Conservation (phyloP, 1,140 invertebrate genomes). For the Nixonia krombeini region DNA sequence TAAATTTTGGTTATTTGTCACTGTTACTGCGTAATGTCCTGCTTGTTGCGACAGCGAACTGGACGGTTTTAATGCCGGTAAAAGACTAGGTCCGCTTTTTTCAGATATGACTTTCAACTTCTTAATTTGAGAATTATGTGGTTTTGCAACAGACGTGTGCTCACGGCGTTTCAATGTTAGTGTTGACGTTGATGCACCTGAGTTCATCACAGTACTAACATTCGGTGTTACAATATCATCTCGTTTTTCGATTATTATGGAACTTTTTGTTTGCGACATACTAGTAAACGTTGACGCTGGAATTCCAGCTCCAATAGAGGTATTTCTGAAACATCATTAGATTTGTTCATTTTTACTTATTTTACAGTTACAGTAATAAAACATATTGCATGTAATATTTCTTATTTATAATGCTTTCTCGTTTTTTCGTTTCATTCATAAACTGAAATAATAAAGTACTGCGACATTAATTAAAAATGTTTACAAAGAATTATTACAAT, state of each 20-base stretch:
- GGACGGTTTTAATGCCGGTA: conserved; percentile 60
- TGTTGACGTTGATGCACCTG: conserved; percentile 40
- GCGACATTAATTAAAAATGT: too few relatives aligned
- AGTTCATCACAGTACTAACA: conserved; percentile 74
- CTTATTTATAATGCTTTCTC: too few relatives aligned
- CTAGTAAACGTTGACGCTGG: conserved; percentile 78
- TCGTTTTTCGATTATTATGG: conserved; percentile 86
- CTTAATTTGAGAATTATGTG: conserved; percentile 49
- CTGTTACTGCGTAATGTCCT: conserved; percentile 63
- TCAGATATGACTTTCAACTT: conserved; percentile 56
- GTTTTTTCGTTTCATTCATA: too few relatives aligned
- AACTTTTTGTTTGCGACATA: conserved; percentile 83
- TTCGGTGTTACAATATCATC: conserved; percentile 81
- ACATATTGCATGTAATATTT: too few relatives aligned
- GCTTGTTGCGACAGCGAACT: conserved; percentile 63
- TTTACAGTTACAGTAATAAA: too few relatives aligned
- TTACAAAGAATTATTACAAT: too few relatives aligned
- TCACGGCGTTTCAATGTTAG: conserved; percentile 63
- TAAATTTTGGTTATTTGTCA: conserved; percentile 61
- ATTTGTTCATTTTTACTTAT: conserved; percentile 3
- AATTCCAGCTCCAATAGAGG: conserved; percentile 46
- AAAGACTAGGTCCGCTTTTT: conserved; percentile 45
- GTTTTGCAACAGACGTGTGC: conserved; percentile 33
- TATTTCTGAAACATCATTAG: conserved; percentile 71
- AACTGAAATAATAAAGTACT: too few relatives aligned